Conservation (phyloP, 2,888 invertebrate genomes). For the Heteromyza rotundicornis region DNA sequence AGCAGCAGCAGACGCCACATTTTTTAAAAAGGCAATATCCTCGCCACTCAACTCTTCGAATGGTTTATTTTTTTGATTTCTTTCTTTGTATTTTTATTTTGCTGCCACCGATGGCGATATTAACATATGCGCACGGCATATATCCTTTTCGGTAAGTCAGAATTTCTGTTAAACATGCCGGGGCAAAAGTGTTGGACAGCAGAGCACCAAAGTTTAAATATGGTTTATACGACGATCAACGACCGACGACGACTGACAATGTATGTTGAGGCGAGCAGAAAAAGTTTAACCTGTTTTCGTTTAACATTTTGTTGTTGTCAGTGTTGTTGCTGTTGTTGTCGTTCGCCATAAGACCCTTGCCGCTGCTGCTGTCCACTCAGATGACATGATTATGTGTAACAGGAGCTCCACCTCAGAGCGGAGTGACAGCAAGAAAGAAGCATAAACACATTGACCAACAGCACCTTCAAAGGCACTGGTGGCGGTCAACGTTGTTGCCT, state of each 20-base stretch:
- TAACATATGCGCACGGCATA: neutral
- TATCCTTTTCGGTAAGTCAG: neutral
- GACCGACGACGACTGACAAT: neutral
- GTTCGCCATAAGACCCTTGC: no score
- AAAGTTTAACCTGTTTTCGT: slow-evolving; percentile 3
- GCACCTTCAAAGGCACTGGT: neutral
- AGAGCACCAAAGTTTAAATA: neutral
- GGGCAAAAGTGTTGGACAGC: neutral
- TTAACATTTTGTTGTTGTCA: neutral
- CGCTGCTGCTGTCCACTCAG: slow-evolving; percentile 42
- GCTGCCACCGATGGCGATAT: neutral
- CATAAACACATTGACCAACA: neutral
- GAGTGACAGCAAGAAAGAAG: neutral
- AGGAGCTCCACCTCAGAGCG: slow-evolving; percentile 19
- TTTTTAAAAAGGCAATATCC: neutral
- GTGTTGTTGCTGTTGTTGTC: no score
- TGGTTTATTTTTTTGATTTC: no score
- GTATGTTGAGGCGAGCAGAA: neutral
- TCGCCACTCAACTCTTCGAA: no score
- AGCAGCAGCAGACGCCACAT: neutral
- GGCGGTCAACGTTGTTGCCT: neutral
- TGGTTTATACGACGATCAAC: neutral
- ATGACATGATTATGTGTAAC: slow-evolving; percentile 52
- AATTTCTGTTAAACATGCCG: neutral
- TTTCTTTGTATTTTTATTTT: no score